Percentiles rank a stretch among this genome's conserved stretches.
Evolutionary conservation across 2,888 invertebrate species (phyloP).

Genomic region (Spodoptera littoralis): DNA sequence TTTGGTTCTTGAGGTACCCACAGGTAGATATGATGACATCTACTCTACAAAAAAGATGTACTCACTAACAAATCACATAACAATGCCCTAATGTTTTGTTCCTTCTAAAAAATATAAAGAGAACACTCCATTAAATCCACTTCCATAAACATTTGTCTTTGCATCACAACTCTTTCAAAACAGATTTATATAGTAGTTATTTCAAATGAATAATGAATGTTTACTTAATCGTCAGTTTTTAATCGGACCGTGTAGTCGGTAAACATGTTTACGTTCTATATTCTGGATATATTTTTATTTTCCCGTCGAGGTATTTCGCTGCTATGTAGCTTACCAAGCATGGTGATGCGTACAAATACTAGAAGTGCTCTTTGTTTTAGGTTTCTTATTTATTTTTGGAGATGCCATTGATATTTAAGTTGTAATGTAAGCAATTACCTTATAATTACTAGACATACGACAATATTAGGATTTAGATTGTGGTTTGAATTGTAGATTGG

Average conservation of each 20-base stretch:
- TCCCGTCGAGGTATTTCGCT: slow-evolving; percentile 79
- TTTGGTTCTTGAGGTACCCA: too few relatives aligned
- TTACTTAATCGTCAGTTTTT: slow-evolving; percentile 76
- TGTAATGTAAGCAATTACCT: too few relatives aligned
- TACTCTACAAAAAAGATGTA: too few relatives aligned
- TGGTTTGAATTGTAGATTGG: too few relatives aligned
- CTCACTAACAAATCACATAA: too few relatives aligned
- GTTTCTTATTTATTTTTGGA: too few relatives aligned
- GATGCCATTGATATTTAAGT: too few relatives aligned
- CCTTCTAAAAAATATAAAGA: too few relatives aligned
- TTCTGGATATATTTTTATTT: slow-evolving; percentile 82
- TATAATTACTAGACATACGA: too few relatives aligned
- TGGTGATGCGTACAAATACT: slow-evolving; percentile 60
- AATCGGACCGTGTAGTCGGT: slow-evolving; percentile 76
- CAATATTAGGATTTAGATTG: too few relatives aligned
- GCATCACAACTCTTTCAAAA: slow-evolving; percentile 23
- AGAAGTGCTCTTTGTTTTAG: slow-evolving; percentile 56
- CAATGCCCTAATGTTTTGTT: too few relatives aligned
- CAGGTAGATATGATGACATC: too few relatives aligned
- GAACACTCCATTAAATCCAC: background rate
- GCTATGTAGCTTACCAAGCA: slow-evolving; percentile 74
- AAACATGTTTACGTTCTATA: slow-evolving; percentile 86
- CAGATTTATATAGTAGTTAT: slow-evolving; percentile 43
- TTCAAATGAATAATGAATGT: slow-evolving; percentile 70
- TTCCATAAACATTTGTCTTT: slow-evolving; percentile 9